Evolutionary conservation across 2,888 invertebrate genomes (phyloP).

Genomic region (Tinea semifulvella): DNA sequence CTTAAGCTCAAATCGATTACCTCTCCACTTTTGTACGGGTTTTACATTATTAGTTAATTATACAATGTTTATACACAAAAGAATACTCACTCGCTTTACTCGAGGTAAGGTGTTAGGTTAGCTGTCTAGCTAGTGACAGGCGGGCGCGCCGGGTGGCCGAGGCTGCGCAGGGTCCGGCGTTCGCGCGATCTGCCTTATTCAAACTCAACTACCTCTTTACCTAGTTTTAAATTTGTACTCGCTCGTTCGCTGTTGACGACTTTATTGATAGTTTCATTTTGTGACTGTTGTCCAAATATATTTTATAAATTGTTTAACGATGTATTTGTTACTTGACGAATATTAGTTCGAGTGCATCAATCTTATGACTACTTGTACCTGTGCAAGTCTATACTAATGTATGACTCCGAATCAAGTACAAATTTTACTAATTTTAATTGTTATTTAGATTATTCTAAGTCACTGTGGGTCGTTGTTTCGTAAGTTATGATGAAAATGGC

Average conservation of each 20-base stretch:
- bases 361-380: constrained; percentile 6
- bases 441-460: constrained; percentile 41
- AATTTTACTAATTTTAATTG: constrained; percentile 63
- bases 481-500: constrained; percentile 8
- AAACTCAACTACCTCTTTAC: constrained; percentile 65
- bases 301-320: constrained; percentile 59
- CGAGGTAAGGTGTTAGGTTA: constrained; percentile 57
- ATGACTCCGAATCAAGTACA: constrained; percentile 64
- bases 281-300: constrained; percentile 61
- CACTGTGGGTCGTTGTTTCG: constrained; percentile 12
- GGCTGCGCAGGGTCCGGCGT: constrained; percentile 60
- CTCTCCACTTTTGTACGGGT: constrained; percentile 68
- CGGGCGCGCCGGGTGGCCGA: constrained; percentile 48
- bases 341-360: constrained; percentile 33
- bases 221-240: constrained; percentile 54
- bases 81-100: constrained; percentile 67
- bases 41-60: constrained; percentile 66
- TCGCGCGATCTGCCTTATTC: constrained; percentile 38
- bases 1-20: constrained; percentile 64
- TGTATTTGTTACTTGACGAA: constrained; percentile 48
- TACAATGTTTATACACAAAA: constrained; percentile 64
- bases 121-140: constrained; percentile 28
- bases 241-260: constrained; percentile 52
- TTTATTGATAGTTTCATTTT: constrained; percentile 45
- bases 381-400: constrained; percentile 38